Base-by-base conservation (phyloP, 2,113 vertebrate genomes). In the Dicrurus megarhynchus region DNA sequence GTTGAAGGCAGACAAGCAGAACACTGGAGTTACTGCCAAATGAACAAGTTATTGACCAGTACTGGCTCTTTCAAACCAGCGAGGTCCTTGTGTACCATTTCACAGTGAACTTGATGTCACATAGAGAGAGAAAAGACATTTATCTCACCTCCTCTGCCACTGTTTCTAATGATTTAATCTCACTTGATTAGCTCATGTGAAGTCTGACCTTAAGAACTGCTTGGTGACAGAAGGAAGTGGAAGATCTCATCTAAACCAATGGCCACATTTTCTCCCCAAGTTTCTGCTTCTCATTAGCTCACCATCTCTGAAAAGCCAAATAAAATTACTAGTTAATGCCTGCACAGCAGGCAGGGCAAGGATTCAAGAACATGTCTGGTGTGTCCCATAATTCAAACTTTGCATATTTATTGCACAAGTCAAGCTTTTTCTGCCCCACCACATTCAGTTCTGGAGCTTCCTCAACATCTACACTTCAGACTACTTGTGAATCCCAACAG, bases 131-230 rank as follows among this genome's bases (percentile, higher is more conserved):
- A 82, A 61, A 6, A 78, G 46, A 17, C 69, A 47, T 83, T 91
- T 32, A 55, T 91, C 60, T 73, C 24, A 37, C 30, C 76, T 47
- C 42, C 56, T 83, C 75, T 85, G 37, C 26, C 37, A 42, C 65
- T 83, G 57, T 71, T 78, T 56, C 67, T 73, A 89, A 86, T 74
- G 74, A 95, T 75, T 94, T 86, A 16, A 90, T 76, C 89, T 95
- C n/a, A 84, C 73, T 57, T 53, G 49, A 75, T 88, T 78, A 85
- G 39, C 52, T 89, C 37, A 91, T 53, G 20, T 23, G 21, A 95
- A 93, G 84, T 33, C 52, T 76, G 69, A 93, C 50, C 59, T 85
- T 69, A 89, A 75, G 19, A 87, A 76, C 15, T 69, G 63, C 56
- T 69, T 78, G 44, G 19, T 80, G 59, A 59, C 50, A 89, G 20